Base-by-base conservation (phyloP, 2,797 vertebrate genomes). In the Eulemur mongoz region DNA sequence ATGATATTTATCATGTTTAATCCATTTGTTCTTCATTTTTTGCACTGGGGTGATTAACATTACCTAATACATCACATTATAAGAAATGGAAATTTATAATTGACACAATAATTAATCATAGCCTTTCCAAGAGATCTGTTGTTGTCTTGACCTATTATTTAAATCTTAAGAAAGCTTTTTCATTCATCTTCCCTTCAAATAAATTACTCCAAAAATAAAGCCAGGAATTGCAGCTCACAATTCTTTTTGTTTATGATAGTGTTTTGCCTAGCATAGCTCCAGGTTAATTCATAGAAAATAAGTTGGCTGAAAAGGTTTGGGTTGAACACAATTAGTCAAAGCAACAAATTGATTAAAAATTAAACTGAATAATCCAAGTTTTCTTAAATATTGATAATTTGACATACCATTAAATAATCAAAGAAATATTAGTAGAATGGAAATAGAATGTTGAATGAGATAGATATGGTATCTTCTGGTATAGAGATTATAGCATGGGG, bases 221-320 rank as follows among this genome's bases (percentile, higher is more conserved):
- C 15, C 76, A 88, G 52, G 30, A 95, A 88, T 48, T 93, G 20
- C 54, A 73, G 72, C 43, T 95, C 83, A 76, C 7, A 72, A 72
- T 50, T 14, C 54, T 69, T 92, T 76, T 79, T 75, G 70, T 73
- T 93, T 86, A n/a, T 50, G 30, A 59, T 59, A 75, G 43, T 73
- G 40, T 57, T 67, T 95, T 91, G 12, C 65, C 52, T 76, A 81
- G 38, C 35, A 40, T 69, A n/a, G 30, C 32, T 96, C 61, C 70
- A 93, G 45, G 73, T 90, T 91, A 91, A 87, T 61, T 92, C 59
- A 67, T 67, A 48, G 57, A 93, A 96, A 94, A 81, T 85, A 91
- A 96, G 70, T 30, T 50, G 7, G n/a, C 65, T 95, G 79, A 87
- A 95, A 95, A 91, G 86, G 18, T 93, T 93, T 96, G 69, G 14